Conservation (phyloP, 35 echinoderm and acorn worm species). For the Strongylocentrotus purpuratus region DNA sequence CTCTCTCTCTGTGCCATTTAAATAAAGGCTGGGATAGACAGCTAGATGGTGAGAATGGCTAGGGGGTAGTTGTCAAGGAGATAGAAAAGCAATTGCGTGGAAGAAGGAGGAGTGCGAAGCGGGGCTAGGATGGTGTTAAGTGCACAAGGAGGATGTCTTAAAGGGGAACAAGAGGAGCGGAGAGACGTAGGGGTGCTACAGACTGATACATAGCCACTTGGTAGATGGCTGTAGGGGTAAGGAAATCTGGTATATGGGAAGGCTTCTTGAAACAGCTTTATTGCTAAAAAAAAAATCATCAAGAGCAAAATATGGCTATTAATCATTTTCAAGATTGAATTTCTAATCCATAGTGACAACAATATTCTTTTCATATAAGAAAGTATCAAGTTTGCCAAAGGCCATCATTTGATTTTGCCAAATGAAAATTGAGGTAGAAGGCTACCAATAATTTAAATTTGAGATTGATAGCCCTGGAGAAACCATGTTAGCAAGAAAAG, state of each 20-base stretch:
- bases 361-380: not conserved
- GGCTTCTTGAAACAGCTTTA: not conserved
- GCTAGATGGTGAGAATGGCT: not conserved
- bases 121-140: conserved; percentile 3
- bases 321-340: not conserved
- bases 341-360: not conserved
- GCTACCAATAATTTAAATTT: no score
- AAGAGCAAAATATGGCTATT: not conserved
- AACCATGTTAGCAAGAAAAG: not conserved
- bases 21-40: not conserved
- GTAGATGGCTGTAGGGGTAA: not conserved
- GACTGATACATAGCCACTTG: not conserved
- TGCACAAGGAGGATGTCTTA: not conserved
- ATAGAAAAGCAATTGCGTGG: not conserved
- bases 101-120: not conserved
- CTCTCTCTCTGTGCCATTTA: not conserved
- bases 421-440: no score
- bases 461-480: no score
- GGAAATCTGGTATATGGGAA: not conserved
- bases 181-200: not conserved
- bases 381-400: no score
- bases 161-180: not conserved
- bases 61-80: not conserved
- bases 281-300: conserved; percentile 12
- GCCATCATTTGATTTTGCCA: no score